These are phyloP conservation scores for Megalonaias nervosa DNA, from an alignment of 1,140 invertebrate genomes.

Conservation along the genomic window DNA sequence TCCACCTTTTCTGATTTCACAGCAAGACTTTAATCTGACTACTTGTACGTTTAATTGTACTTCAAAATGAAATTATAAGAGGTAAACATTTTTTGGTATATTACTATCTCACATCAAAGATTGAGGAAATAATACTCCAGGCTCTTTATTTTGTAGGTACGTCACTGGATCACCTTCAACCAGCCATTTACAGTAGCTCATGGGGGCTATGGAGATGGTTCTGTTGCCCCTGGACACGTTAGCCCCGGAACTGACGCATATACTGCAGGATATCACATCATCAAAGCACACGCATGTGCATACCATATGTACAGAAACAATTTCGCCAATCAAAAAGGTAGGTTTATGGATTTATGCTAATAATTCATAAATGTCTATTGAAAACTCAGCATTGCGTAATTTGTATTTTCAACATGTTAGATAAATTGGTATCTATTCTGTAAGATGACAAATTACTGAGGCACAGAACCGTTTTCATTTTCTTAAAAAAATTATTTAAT, in stretches of 20 bases:
- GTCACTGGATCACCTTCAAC: constrained; percentile 70
- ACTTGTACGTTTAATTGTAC: no score
- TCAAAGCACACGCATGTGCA: constrained; percentile 55
- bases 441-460: no score
- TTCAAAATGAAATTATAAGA: no score
- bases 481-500: no score
- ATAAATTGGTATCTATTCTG: no score
- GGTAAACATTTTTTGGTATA: no score
- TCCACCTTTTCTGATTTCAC: no score
- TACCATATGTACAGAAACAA: constrained; percentile 49
- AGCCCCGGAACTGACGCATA: constrained; percentile 36
- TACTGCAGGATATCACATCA: constrained; percentile 56
- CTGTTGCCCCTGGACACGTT: constrained; percentile 46
- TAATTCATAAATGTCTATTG: no score
- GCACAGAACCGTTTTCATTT: no score
- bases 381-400: no score
- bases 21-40: no score
- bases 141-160: constrained; percentile 52
- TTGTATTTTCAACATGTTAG: no score
- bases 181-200: constrained; percentile 57
- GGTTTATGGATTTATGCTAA: background rate
- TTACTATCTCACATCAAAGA: background rate
- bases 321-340: constrained; percentile 52
- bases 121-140: background rate
- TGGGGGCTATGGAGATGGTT: constrained; percentile 57